Base-by-base conservation (phyloP, 2,113 vertebrate genomes). In the Gavia stellata region DNA sequence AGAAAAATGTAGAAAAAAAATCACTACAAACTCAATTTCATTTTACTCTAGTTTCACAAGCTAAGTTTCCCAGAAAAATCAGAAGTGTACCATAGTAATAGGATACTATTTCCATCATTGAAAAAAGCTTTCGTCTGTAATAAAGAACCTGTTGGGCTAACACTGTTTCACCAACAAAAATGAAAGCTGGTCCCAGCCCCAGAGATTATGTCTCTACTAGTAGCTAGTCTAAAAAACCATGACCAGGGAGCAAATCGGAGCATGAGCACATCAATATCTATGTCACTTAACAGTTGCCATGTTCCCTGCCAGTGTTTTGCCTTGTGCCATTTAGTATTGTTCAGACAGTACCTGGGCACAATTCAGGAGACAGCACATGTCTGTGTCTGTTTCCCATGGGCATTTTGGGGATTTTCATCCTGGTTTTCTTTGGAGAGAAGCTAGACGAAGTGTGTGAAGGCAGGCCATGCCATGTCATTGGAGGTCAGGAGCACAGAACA, bases 1-100 rank as follows among this genome's bases (percentile, higher is more conserved):
- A 3, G 0, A 13, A 71, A 59, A 82, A 56, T 75, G 24, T 24
- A 73, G 62, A 38, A 80, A 78, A 78, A 62, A 52, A 59, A 40
- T 47, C 25, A 29, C 42, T 81, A 33, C 47, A 85, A 81, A 79
- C 29, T 85, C 44, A 0, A 59, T 95, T 95, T 91, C 40, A 55
- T 92, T 59, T 59, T 94, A 61, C 55, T 96, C 40, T 44, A 56
- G 40, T 96, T 96, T 96, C 77, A 81, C 70, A 85, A 68, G 19
- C 45, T 67, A 58, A 42, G 49, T 90, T 91, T 94, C 70, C 83
- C 71, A 94, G 81, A 96, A 94, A 94, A 94, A 88, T 71, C 42
- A 89, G 65, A 87, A 94, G 23, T 17, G 17, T 36, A 56, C 49
- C 68, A 10, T 16, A 79, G 88, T 90, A 90, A 95, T 53, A 81